Percentiles rank a stretch among this genome's conserved stretches.
These are phyloP conservation scores for Plectrocnemia conspersa DNA, from an alignment of 1,140 invertebrate species.

Conservation along the genomic window DNA sequence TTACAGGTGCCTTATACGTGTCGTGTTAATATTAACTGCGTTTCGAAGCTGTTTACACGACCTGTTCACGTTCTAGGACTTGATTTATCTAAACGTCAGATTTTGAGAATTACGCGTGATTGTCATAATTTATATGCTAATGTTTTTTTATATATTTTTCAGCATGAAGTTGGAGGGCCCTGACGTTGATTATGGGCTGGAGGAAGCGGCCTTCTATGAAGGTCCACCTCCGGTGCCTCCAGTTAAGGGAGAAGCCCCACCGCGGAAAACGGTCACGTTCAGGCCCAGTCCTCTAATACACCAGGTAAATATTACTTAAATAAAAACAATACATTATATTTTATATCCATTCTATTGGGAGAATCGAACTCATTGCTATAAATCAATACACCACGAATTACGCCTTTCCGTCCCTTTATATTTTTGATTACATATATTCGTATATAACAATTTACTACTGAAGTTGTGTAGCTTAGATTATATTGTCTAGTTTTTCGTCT, in stretches of 20 bases:
- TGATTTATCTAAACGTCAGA: neutral
- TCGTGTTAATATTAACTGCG: too few species aligned
- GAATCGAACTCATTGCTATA: neutral
- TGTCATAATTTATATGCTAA: neutral
- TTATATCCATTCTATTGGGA: neutral
- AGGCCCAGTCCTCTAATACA: slow-evolving; percentile 36
- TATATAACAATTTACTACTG: neutral
- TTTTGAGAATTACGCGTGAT: neutral
- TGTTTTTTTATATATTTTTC: slow-evolving; percentile 11
- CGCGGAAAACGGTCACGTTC: slow-evolving; percentile 49
- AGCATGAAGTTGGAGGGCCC: slow-evolving; percentile 49
- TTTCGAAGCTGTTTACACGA: neutral
- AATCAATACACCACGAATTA: neutral
- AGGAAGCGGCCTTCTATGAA: slow-evolving; percentile 50
- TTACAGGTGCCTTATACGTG: too few species aligned
- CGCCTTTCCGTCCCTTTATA: neutral
- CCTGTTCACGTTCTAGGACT: neutral
- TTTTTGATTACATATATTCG: neutral
- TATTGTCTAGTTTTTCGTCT: slow-evolving; percentile 14
- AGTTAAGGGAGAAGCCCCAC: slow-evolving; percentile 44
- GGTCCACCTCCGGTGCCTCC: slow-evolving; percentile 40
- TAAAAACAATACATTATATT: neutral
- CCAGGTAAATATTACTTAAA: slow-evolving; percentile 5
- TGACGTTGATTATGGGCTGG: slow-evolving; percentile 48
- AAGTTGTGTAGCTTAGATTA: neutral